These are phyloP conservation scores for Amphipyra tragopoginis DNA, from an alignment of 2,888 invertebrate species.

Conservation along the genomic window DNA sequence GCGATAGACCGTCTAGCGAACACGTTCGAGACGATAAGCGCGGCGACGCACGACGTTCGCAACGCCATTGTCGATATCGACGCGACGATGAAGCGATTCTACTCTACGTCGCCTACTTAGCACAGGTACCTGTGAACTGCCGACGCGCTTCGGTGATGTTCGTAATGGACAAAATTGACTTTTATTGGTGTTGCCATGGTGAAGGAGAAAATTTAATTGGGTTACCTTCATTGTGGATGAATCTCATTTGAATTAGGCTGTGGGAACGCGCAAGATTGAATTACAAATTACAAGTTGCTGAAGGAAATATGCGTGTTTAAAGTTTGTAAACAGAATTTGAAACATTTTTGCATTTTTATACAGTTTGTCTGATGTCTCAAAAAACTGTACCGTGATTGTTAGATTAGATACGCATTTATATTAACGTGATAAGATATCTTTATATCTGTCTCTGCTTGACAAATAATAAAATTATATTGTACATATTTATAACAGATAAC, in stretches of 20 bases:
- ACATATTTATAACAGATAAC: no score
- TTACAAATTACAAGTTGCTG: no score
- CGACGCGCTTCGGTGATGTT: slow-evolving; percentile 27
- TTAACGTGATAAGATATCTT: not conserved
- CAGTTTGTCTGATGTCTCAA: not conserved
- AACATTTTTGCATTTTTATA: not conserved
- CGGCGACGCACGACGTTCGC: slow-evolving; percentile 77
- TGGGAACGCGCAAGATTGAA: not conserved
- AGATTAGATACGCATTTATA: not conserved
- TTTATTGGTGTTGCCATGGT: slow-evolving; percentile 13
- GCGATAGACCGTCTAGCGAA: slow-evolving; percentile 80
- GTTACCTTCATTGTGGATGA: not conserved
- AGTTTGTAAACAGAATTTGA: not conserved
- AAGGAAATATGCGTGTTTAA: not conserved
- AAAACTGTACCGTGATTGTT: not conserved
- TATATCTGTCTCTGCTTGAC: no score
- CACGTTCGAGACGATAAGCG: slow-evolving; percentile 77
- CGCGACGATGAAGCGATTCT: slow-evolving; percentile 79
- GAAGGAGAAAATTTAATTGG: no score
- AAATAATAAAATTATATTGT: no score
- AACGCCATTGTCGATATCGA: slow-evolving; percentile 82
- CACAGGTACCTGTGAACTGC: slow-evolving; percentile 66
- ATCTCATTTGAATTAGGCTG: not conserved
- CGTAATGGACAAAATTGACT: slow-evolving; percentile 13
- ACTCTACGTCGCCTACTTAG: slow-evolving; percentile 79